phyloP scores from a whole-genome alignment of 2,113 vertebrate species.

The Lutjanus erythropterus region DNA sequence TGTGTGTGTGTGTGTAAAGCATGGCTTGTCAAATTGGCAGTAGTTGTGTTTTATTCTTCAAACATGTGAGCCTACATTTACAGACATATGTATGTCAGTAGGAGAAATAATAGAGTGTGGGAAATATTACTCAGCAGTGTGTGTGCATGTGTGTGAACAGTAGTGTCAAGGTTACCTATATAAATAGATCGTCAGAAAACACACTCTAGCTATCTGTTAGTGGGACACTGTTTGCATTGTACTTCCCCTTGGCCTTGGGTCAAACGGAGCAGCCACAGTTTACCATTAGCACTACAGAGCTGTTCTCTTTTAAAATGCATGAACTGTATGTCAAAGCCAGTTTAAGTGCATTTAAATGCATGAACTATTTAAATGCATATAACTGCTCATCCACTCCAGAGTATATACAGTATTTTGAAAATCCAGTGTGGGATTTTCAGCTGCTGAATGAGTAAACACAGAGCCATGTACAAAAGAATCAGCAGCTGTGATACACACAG shows the following conservation, averaged over 20 bases:
- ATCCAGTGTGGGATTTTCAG: not conserved
- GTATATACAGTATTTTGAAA: conserved; percentile 27
- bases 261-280: not conserved
- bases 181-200: not conserved
- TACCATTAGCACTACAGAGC: not conserved
- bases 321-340: conserved; percentile 12
- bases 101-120: not conserved
- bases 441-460: conserved; percentile 21
- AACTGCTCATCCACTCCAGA: conserved; percentile 1
- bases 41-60: conserved; percentile 2
- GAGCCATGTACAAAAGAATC: conserved; percentile 4
- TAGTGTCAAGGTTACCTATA: not conserved
- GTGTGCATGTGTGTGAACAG: not conserved
- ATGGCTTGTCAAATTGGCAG: conserved; percentile 10
- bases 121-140: not conserved
- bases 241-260: not conserved
- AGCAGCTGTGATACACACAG: not conserved
- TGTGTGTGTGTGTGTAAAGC: not conserved
- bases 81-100: not conserved
- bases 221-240: not conserved
- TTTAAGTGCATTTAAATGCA: conserved; percentile 45
- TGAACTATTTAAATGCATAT: conserved; percentile 46
- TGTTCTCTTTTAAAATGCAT: conserved; percentile 33
- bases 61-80: not conserved
- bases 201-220: not conserved